Base-by-base conservation (phyloP, 2,113 vertebrate genomes). In the Marmota flaviventris region DNA sequence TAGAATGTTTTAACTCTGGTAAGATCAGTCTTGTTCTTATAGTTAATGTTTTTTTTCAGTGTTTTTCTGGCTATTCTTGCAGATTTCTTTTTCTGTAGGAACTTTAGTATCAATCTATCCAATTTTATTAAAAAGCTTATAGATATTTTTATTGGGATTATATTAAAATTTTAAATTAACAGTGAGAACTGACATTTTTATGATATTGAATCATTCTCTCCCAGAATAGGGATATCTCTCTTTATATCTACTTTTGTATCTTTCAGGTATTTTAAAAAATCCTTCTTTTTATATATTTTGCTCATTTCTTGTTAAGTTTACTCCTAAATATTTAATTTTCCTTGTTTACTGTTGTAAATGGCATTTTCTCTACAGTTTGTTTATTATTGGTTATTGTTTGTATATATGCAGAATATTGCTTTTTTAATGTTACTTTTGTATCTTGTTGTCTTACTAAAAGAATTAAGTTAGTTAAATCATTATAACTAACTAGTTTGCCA, bases 101-200 rank as follows among this genome's bases (percentile, higher is more conserved):
- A 72, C 2, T 37, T 70, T 69, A 69, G 48, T 48, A 70, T 63
- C 45, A 94, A 29, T 37, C 70, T 61, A 37, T 45, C 32, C 78
- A 85, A 63, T 72, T 25, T 85, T 20, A 72, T 70, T 58, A 17
- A 70, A 78, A 75, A 73, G 53, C 24, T 65, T 73, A 8, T 67
- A 86, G 42, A 34, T 73, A 24, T 61, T 91, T 91, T 79, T 95
- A 79, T 72, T 95, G 0, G 18, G n/a, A 34, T 87, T 81, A 75
- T 29, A n/a, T 92, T 67, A n/a, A 42, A 45, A 34, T 86, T 45
- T 53, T 56, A 81, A 48, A 63, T 81, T 87, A 85, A 67, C 16
- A 51, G 16, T 42, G 78, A 65, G 45, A 91, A 86, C 37, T n/a
- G 56, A 87, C 17, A n/a, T 42, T 51, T 95, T 61, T 85, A 29